Percentiles rank a stretch among this genome's conserved stretches.
Evolutionary conservation across 2,113 vertebrate species (phyloP).

Genomic region (Rhinolophus sinicus): DNA sequence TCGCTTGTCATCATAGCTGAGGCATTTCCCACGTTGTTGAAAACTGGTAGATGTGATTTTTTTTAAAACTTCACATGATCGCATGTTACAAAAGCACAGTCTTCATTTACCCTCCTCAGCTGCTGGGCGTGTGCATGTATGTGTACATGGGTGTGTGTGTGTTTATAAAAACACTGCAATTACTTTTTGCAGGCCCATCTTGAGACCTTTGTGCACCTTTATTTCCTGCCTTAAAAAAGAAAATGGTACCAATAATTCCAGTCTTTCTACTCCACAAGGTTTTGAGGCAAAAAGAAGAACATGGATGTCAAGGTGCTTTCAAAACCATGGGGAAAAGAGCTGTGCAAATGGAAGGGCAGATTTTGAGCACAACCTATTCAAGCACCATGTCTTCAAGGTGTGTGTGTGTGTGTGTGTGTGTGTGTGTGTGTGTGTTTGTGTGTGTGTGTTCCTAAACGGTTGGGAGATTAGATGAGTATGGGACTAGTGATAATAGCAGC

Average conservation of each 20-base stretch:
- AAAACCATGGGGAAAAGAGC: not conserved
- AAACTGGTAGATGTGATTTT: not conserved
- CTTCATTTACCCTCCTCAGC: not conserved
- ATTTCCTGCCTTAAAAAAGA: not conserved
- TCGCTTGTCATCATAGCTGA: rapidly evolving
- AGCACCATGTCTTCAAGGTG: not conserved
- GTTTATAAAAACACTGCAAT: not conserved
- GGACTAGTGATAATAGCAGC: not conserved
- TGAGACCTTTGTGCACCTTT: not conserved
- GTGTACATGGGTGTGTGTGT: not conserved
- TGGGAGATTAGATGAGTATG: not conserved
- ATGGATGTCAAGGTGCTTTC: not conserved
- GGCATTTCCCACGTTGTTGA: rapidly evolving
- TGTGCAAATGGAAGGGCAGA: not conserved
- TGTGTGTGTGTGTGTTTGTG: rapidly evolving
- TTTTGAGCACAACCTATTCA: not conserved
- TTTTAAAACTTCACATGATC: not conserved
- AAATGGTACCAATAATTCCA: not conserved
- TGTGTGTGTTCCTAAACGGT: not conserved
- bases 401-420: too few relatives aligned
- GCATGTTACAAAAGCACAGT: too few relatives aligned
- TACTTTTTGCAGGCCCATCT: not conserved
- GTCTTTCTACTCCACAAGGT: not conserved
- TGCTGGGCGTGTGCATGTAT: rapidly evolving
- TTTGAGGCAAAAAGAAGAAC: conserved; percentile 15